Evolutionary conservation across 2,888 invertebrate species (phyloP), one percentile per base, ranked within the genome.

Genomic region (Rotaria socialis): DNA sequence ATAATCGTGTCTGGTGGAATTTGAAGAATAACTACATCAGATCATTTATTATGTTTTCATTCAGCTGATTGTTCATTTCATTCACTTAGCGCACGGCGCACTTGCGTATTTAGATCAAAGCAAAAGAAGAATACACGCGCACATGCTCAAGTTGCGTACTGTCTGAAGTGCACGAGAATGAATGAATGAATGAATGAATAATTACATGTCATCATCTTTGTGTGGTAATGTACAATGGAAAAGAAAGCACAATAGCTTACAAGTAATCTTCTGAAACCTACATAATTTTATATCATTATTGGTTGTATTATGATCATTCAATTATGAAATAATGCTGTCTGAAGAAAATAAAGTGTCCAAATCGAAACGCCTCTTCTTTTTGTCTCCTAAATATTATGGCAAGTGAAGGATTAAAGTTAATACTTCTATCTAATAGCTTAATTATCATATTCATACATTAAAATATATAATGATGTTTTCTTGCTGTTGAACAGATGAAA

Each of bases 191-290:
- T 27, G n/a, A 60, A n/a, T 60, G 47, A 52, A 52, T 52, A 52
- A 52, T 52, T 52, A 67, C 67, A 67, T 27, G 67, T 41, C 35
- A 35, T 67, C 67, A 41, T 67, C 67, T 35, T 6, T 2, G 0
- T 67, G 35, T 67, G 67, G 19, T 35, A 67, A 7, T 6, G 16
- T 67, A 41, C 35, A 35, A 35, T 67, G 10, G 11, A 8, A 67
- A 67, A 67, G 1, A 67, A 14, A 67, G 0, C 7, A 67, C 16
- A 14, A 11, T 67, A 27, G n/a, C 19, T 67, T 5, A 67, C 35
- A 67, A 35, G 67, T 67, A 67, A 67, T 67, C 35, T 67, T 67
- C 35, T 67, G 67, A 67, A 67, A 35, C 35, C 67, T 67, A 27
- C 35, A n/a, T 35, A 35, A 67, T 16, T 52, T 52, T 16, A 52